Evolutionary conservation across 2,113 vertebrate species (phyloP), one percentile per base, ranked within the genome.

Genomic region (Pseudopodoces humilis): DNA sequence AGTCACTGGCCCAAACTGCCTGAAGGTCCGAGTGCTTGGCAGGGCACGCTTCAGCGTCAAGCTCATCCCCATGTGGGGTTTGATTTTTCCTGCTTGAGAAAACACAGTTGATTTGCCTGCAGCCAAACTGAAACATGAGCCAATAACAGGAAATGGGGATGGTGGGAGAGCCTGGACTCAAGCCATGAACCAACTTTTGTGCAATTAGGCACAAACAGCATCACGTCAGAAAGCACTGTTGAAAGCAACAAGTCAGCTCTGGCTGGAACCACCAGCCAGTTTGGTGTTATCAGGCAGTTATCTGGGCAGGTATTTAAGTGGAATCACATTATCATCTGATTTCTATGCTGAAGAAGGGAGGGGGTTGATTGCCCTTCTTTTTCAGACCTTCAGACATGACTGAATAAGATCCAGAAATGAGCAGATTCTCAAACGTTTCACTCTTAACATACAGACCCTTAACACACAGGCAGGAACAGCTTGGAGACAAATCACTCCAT

Each of bases 201-300:
- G 47, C 64, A 88, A 81, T 94, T 81, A 93, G 47, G 37, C 68
- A 88, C 83, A 92, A 92, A 88, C 4, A 87, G 35, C 12, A 10
- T 62, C 80, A n/a, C 1, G 16, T 83, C 70, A 87, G 63, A 90
- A 90, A 80, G 71, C 43, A 19, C 75, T 90, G 83, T 72, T 92
- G 94, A 81, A 94, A 94, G 21, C 47, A 96, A 86, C 95, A 96
- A 95, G 93, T 91, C 82, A 90, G 93, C 79, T 97, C 96, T 83
- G 96, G 95, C 88, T 93, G 91, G 92, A 94, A 94, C 43, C 56
- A 70, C 81, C 63, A 96, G 58, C 22, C 11, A 1, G 35, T 80
- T n/a, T 21, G 5, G 56, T 75, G 92, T 88, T 97, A 96, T 96
- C 96, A 93, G 64, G 60, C 63, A 77, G 37, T 83, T 92, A 95